Evolutionary conservation across 1,140 invertebrate genomes (phyloP).

Genomic region (Elymnias hypermnestra): DNA sequence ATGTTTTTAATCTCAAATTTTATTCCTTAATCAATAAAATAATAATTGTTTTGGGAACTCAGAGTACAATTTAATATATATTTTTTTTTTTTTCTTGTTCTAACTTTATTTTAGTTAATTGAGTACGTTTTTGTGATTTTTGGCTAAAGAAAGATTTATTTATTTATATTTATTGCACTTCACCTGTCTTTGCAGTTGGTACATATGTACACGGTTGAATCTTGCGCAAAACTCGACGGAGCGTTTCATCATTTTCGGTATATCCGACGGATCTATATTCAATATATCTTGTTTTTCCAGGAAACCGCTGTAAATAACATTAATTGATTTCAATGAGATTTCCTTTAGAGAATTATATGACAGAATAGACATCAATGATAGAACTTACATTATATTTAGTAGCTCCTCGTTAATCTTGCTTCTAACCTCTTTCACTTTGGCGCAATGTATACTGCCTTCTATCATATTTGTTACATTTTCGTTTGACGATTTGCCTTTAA

Average conservation of each 20-base stretch:
- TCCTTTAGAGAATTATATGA: too few species aligned
- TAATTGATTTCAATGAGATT: too few species aligned
- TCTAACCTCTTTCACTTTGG: constrained; percentile 47
- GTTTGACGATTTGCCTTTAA: constrained; percentile 44
- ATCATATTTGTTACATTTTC: constrained; percentile 46
- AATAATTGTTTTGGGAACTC: too few species aligned
- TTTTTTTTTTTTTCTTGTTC: too few species aligned
- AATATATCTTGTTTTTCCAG: constrained; percentile 16
- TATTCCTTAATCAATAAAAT: too few species aligned
- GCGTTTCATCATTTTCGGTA: constrained; percentile 35
- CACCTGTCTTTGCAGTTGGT: constrained; percentile 55
- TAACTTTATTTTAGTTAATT: too few species aligned
- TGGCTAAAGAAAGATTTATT: too few species aligned
- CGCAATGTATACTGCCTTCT: constrained; percentile 53
- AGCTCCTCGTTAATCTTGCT: constrained; percentile 45
- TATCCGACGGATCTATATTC: constrained; percentile 33
- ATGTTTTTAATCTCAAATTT: too few species aligned
- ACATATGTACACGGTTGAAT: constrained; percentile 51
- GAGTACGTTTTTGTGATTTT: too few species aligned
- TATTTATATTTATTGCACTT: too few species aligned
- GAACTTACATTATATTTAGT: constrained; percentile 40
- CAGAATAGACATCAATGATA: not conserved
- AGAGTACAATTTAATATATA: too few species aligned
- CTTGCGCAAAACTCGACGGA: constrained; percentile 41
- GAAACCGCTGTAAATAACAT: constrained; percentile 6